A percentile compares a stretch with the other conserved stretches of the same genome.
These are phyloP conservation scores for Dinocampus coccinellae DNA, from an alignment of 2,888 invertebrate genomes.

Conservation along the genomic window DNA sequence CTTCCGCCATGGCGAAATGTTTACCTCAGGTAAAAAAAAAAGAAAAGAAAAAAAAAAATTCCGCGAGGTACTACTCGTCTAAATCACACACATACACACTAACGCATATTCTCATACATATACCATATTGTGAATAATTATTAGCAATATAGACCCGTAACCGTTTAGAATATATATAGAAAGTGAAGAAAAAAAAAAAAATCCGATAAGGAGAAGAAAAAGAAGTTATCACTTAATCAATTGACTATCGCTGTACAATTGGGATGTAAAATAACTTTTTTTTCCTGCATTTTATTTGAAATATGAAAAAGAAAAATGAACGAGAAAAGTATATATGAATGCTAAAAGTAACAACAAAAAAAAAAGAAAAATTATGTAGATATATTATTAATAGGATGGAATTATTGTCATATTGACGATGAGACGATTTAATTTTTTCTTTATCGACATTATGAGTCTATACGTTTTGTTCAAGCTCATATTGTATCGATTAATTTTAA, in stretches of 20 bases:
- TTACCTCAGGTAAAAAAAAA: slow-evolving; percentile 37
- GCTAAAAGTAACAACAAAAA: slow-evolving; percentile 12
- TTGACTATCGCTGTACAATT: slow-evolving; percentile 21
- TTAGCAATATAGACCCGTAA: slow-evolving; percentile 27
- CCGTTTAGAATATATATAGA: slow-evolving; percentile 7
- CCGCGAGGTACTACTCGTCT: slow-evolving; percentile 30
- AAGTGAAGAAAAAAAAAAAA: slow-evolving; percentile 9
- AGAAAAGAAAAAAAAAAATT: slow-evolving; percentile 23
- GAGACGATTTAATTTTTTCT: slow-evolving; percentile 21
- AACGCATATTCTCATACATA: neutral
- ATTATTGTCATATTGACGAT: slow-evolving; percentile 40
- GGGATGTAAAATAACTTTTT: slow-evolving; percentile 20
- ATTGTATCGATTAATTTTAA: neutral
- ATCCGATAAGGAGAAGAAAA: slow-evolving; percentile 13
- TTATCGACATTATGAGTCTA: neutral
- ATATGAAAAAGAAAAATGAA: slow-evolving; percentile 2
- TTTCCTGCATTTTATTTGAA: slow-evolving; percentile 37
- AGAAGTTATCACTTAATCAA: neutral
- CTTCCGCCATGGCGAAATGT: slow-evolving; percentile 28
- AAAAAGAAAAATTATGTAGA: slow-evolving; percentile 17
- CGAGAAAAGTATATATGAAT: neutral
- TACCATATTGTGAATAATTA: slow-evolving; percentile 24
- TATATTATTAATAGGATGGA: slow-evolving; percentile 40
- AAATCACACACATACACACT: slow-evolving; percentile 19
- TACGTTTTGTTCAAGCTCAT: neutral